A percentile compares a stretch with the other conserved stretches of the same genome.
These are phyloP conservation scores for Tamias sibiricus DNA, from an alignment of 2,113 vertebrate species.

Conservation along the genomic window DNA sequence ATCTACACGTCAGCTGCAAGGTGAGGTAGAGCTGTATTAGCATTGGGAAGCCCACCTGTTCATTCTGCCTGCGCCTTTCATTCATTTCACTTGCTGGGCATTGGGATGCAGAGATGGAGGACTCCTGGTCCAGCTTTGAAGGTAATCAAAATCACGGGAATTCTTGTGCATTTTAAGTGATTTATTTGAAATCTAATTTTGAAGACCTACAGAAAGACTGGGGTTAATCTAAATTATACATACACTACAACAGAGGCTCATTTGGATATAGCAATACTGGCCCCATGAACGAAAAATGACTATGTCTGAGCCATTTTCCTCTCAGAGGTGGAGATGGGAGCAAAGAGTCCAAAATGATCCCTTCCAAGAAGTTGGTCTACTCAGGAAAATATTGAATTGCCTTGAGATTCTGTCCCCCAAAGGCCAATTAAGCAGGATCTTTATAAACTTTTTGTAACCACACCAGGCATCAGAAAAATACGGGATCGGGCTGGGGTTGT, in stretches of 20 bases:
- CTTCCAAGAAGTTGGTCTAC: not conserved
- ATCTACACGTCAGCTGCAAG: not conserved
- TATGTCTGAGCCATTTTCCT: not conserved
- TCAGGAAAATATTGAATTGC: not conserved
- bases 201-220: not conserved
- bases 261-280: not conserved
- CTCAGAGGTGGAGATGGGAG: not conserved
- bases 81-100: not conserved
- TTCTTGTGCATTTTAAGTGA: slow-evolving; percentile 6
- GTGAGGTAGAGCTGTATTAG: not conserved
- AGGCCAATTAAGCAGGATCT: not conserved
- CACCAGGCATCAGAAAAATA: not conserved
- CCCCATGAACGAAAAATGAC: not conserved
- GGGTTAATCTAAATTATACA: not conserved
- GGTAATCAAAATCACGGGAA: not conserved
- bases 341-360: not conserved
- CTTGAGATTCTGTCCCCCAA: not conserved
- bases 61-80: not conserved
- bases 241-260: not conserved
- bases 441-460: not conserved
- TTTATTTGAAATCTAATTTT: slow-evolving; percentile 32
- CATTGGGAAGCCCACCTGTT: not conserved
- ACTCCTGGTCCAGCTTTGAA: not conserved
- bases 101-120: not conserved
- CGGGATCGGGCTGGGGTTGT: no score